phyloP scores from a whole-genome alignment of 2,113 vertebrate species.

The Dendropsophus ebraccatus region DNA sequence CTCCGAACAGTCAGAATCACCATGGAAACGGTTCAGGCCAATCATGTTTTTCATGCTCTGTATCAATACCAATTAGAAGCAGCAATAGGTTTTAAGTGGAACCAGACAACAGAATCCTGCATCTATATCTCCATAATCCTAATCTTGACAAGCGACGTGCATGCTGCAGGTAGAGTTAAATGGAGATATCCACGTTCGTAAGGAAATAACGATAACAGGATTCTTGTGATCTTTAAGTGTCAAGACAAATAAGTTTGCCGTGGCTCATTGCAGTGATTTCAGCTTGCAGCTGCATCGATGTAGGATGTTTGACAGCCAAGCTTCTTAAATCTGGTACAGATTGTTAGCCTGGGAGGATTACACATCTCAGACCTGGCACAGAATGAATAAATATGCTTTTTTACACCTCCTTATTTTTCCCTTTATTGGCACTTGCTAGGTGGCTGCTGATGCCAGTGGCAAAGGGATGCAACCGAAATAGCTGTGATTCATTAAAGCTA shows the following conservation, averaged over 20 bases:
- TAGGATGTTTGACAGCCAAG: constrained; percentile 36
- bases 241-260: constrained; percentile 21
- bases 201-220: constrained; percentile 15
- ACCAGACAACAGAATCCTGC: neutral
- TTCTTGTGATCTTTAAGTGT: constrained; percentile 6
- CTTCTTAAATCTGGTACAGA: constrained; percentile 53
- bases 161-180: neutral
- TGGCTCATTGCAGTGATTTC: constrained; percentile 34
- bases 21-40: constrained; percentile 64
- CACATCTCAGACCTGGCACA: constrained; percentile 52
- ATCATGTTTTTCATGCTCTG: constrained; percentile 49
- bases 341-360: constrained; percentile 55
- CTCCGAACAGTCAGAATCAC: constrained; percentile 59
- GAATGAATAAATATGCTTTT: constrained; percentile 51
- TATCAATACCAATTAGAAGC: constrained; percentile 41
- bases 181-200: neutral
- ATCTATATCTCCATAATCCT: neutral
- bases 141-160: constrained; percentile 10
- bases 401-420: constrained; percentile 54
- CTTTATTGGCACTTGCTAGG: constrained; percentile 38
- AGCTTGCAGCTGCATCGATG: constrained; percentile 47
- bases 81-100: neutral
- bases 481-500: constrained; percentile 45
- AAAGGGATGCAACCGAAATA: constrained; percentile 22
- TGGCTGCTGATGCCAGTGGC: constrained; percentile 47